phyloP scores from a whole-genome alignment of 2,113 vertebrate species.

The Ciconia boyciana region DNA sequence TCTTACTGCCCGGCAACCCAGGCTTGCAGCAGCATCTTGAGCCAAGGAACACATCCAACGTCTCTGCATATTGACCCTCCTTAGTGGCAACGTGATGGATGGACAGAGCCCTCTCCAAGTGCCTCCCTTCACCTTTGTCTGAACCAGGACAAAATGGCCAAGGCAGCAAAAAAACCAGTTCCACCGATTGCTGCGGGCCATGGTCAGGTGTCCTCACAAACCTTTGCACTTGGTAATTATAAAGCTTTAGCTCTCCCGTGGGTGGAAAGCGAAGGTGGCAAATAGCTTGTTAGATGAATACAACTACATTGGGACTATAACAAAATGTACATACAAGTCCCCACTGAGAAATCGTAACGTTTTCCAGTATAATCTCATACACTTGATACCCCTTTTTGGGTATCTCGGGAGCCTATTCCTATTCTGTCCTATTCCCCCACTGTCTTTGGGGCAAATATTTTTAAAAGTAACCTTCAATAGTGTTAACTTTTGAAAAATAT shows the following conservation, averaged over 20 bases:
- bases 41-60: not conserved
- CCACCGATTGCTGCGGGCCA: rapidly evolving
- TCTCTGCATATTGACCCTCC: not conserved
- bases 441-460: not conserved
- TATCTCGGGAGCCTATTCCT: not conserved
- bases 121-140: not conserved
- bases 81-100: rapidly evolving
- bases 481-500: not conserved
- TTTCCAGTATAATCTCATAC: not conserved
- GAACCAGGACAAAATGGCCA: not conserved
- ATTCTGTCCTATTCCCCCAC: not conserved
- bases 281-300: not conserved
- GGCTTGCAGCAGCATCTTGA: not conserved
- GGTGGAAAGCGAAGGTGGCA: not conserved
- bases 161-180: not conserved
- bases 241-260: not conserved
- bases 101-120: not conserved
- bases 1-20: not conserved
- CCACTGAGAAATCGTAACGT: not conserved
- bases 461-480: not conserved
- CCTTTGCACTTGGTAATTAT: too few relatives aligned
- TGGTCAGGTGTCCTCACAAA: not conserved
- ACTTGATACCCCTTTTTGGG: not conserved
- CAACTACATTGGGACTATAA: not conserved
- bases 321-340: not conserved